Evolutionary conservation across 2,888 invertebrate genomes (phyloP).

Genomic region (Erebia epiphron): DNA sequence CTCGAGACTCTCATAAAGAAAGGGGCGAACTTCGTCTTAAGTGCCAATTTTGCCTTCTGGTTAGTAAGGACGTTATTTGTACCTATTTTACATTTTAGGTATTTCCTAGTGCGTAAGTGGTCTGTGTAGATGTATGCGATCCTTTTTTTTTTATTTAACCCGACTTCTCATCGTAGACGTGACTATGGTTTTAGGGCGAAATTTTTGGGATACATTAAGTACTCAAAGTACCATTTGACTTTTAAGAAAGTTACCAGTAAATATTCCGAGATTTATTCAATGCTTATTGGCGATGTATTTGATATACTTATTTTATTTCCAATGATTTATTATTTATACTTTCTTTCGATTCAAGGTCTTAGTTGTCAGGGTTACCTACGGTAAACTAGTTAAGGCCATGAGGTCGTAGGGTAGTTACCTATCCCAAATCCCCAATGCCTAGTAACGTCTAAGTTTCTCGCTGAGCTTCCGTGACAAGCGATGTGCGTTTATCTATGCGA

Average conservation of each 20-base stretch:
- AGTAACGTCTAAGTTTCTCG: conserved; percentile 36
- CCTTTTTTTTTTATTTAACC: conserved; percentile 39
- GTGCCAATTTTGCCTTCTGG: conserved; percentile 84
- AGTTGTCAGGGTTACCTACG: too few species aligned
- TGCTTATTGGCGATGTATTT: background rate
- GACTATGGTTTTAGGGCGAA: background rate
- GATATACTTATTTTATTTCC: background rate
- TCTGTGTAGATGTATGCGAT: conserved; percentile 69
- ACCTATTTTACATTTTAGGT: conserved; percentile 80
- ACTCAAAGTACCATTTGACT: background rate
- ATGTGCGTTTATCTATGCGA: conserved; percentile 27
- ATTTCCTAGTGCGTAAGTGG: conserved; percentile 78
- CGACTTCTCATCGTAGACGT: conserved; percentile 11
- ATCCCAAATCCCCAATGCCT: conserved; percentile 39
- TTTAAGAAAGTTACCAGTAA: background rate
- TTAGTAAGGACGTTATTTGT: conserved; percentile 81
- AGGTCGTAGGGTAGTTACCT: background rate
- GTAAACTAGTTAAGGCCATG: background rate
- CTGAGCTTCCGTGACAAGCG: conserved; percentile 38
- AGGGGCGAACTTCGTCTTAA: conserved; percentile 75
- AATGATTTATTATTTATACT: background rate
- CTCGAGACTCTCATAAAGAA: conserved; percentile 59
- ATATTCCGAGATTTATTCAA: conserved; percentile 1
- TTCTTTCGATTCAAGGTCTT: too few species aligned
- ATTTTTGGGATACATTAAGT: background rate